Conservation (phyloP, 2,888 invertebrate genomes). For the Trichopoda pennipes region DNA sequence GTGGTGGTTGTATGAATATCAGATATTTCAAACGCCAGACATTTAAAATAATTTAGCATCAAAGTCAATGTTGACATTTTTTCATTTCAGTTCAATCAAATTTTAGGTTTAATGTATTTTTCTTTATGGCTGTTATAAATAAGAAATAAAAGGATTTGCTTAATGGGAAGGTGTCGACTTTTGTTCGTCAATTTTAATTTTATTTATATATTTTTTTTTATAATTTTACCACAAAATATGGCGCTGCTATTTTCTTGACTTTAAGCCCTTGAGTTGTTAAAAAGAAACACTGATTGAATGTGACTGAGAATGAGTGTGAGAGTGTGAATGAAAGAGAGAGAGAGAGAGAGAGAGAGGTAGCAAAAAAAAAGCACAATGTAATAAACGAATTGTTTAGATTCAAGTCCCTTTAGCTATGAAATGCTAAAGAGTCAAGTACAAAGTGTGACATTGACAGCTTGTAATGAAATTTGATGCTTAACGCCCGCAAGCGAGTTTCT, state of each 20-base stretch:
- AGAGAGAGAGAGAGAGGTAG: neutral
- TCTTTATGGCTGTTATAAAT: neutral
- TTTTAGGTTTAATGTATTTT: constrained; percentile 32
- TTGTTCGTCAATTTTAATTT: constrained; percentile 52
- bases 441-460: constrained; percentile 70
- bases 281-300: constrained; percentile 18
- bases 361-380: constrained; percentile 1
- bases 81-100: constrained; percentile 67
- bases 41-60: constrained; percentile 61
- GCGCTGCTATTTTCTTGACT: constrained; percentile 13
- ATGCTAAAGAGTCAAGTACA: constrained; percentile 42
- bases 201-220: constrained; percentile 5
- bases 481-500: constrained; percentile 58
- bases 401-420: constrained; percentile 51
- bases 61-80: constrained; percentile 63
- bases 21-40: constrained; percentile 29
- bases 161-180: constrained; percentile 65
- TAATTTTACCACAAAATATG: constrained; percentile 18
- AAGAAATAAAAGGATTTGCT: constrained; percentile 53
- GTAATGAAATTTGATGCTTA: constrained; percentile 70
- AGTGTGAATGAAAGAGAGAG: neutral
- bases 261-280: constrained; percentile 57
- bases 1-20: constrained; percentile 23
- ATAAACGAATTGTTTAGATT: constrained; percentile 46
- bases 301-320: neutral